phyloP scores from a whole-genome alignment of 2,113 vertebrate species.

The Poecilia latipinna region DNA sequence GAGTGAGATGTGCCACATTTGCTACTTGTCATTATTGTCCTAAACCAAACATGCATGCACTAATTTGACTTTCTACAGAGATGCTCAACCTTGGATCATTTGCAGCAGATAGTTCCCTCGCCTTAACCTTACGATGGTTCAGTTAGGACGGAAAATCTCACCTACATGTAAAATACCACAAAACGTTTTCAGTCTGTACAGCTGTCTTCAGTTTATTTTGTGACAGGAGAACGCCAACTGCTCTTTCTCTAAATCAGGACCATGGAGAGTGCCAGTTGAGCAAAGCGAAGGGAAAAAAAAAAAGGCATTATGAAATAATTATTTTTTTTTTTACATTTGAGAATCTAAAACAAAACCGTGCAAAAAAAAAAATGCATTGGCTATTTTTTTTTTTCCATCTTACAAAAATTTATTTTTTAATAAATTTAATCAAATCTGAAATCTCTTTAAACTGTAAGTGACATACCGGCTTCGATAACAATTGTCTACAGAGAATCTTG shows the following conservation, averaged over 20 bases:
- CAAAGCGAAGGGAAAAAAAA: too few relatives aligned
- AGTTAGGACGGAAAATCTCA: neutral
- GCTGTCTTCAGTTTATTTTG: neutral
- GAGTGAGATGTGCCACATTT: neutral
- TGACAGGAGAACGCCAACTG: neutral
- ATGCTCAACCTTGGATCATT: neutral
- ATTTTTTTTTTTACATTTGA: neutral
- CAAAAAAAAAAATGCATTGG: neutral
- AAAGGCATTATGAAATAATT: neutral
- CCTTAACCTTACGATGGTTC: neutral
- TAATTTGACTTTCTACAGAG: neutral
- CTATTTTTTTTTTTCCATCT: neutral
- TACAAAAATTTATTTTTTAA: neutral
- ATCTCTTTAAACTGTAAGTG: too few relatives aligned
- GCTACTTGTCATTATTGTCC: neutral
- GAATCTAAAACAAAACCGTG: neutral
- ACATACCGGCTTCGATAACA: too few relatives aligned
- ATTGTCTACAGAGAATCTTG: too few relatives aligned
- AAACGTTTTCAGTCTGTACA: neutral
- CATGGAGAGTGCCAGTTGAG: conserved; percentile 67
- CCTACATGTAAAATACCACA: neutral
- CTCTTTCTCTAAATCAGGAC: conserved; percentile 56
- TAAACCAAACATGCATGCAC: neutral
- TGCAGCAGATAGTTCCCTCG: neutral
- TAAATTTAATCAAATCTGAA: too few relatives aligned